Conservation (phyloP, 2,113 vertebrate species). For the Eulemur macaco region DNA sequence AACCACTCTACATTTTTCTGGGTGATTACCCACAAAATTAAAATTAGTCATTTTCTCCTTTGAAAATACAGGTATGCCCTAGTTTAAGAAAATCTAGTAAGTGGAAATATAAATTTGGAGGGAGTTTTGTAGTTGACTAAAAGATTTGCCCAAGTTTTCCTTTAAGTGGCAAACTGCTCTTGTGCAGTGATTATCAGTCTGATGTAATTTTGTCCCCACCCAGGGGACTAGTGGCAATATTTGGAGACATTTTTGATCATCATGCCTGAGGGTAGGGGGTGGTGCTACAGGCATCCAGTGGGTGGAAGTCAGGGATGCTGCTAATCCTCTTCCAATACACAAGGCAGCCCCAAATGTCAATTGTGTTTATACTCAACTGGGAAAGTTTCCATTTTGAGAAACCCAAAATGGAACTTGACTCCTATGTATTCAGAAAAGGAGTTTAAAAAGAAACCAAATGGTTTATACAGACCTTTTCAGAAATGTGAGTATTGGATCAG, state of each 20-base stretch:
- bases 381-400: background rate
- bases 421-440: background rate
- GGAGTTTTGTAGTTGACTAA: constrained; percentile 15
- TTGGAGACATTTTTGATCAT: background rate
- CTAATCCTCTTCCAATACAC: background rate
- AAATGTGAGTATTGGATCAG: background rate
- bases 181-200: background rate
- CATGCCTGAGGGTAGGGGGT: background rate
- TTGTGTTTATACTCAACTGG: too few species aligned
- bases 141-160: background rate
- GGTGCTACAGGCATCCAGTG: background rate
- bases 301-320: background rate
- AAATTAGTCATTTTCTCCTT: constrained; percentile 30
- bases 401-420: background rate
- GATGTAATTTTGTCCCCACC: background rate
- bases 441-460: background rate
- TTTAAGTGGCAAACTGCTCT: background rate
- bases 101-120: constrained; percentile 33
- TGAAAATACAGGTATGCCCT: background rate
- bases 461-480: background rate
- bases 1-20: constrained; percentile 19
- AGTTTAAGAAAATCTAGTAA: constrained; percentile 24
- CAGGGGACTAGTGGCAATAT: background rate
- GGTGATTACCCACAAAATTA: constrained; percentile 25
- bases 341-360: background rate